Evolutionary conservation across 2,797 vertebrate genomes (phyloP).

Genomic region (Pseudochromis fuscus): DNA sequence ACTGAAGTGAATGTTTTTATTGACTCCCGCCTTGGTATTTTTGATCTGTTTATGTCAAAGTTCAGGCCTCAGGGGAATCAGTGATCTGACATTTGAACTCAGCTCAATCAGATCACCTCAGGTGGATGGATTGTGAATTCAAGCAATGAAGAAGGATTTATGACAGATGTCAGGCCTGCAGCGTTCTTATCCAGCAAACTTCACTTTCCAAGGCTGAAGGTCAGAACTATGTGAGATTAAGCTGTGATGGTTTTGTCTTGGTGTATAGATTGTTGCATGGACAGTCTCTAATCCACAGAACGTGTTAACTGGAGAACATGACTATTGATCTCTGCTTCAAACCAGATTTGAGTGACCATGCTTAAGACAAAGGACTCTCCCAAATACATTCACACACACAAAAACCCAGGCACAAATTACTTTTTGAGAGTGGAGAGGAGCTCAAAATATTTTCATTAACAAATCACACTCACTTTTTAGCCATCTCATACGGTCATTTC

Average conservation of each 20-base stretch:
- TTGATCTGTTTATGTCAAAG: conserved; percentile 15
- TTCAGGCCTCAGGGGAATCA: conserved; percentile 2
- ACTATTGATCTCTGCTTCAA: conserved; percentile 53
- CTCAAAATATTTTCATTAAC: conserved; percentile 4
- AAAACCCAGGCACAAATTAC: background rate
- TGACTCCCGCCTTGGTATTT: conserved; percentile 26
- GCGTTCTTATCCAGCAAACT: conserved; percentile 19
- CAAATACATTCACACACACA: conserved; percentile 3
- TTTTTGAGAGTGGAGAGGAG: background rate
- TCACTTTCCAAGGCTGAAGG: background rate
- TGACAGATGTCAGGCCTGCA: conserved; percentile 9
- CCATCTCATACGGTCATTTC: conserved; percentile 2
- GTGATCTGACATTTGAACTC: conserved; percentile 33
- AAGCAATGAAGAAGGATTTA: conserved; percentile 22
- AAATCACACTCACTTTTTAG: background rate
- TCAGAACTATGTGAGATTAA: conserved; percentile 12
- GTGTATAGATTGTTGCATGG: conserved; percentile 33
- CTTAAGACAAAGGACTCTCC: conserved; percentile 19
- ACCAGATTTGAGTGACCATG: conserved; percentile 27
- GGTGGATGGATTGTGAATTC: conserved; percentile 23
- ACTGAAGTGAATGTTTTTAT: conserved; percentile 32
- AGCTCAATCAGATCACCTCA: background rate
- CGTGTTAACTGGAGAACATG: conserved; percentile 56
- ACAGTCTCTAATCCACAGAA: conserved; percentile 37
- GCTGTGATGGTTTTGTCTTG: background rate